Percentiles rank a stretch among this genome's conserved stretches.
These are phyloP conservation scores for Atlantisia rogersi DNA, from an alignment of 2,113 vertebrate species.

Conservation along the genomic window DNA sequence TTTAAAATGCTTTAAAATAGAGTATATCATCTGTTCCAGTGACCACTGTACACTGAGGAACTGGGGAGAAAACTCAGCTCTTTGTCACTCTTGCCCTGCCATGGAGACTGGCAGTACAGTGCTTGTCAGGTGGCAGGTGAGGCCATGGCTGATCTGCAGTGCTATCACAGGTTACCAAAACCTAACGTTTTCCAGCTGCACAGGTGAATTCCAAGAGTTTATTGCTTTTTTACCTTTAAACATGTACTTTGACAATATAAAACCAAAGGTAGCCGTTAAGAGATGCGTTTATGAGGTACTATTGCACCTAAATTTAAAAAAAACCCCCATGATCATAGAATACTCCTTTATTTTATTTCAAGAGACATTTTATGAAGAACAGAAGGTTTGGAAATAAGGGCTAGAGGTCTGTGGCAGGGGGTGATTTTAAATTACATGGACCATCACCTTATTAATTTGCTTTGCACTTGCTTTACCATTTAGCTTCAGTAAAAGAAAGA, in stretches of 20 bases:
- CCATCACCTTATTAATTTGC: background rate
- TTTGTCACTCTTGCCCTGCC: background rate
- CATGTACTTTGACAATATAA: background rate
- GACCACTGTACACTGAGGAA: background rate
- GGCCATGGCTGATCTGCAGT: background rate
- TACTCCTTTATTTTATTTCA: background rate
- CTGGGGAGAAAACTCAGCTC: background rate
- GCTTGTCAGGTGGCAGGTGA: background rate
- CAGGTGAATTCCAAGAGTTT: background rate
- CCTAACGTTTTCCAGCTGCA: background rate
- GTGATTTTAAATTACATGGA: background rate
- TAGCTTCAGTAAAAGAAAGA: background rate
- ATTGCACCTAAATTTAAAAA: background rate
- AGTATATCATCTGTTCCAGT: accelerated
- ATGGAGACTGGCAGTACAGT: background rate
- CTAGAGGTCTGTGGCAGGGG: background rate
- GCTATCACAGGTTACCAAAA: background rate
- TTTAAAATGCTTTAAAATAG: background rate
- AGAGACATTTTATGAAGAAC: background rate
- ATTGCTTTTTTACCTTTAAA: background rate
- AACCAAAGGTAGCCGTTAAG: background rate
- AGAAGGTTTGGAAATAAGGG: background rate
- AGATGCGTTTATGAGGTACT: background rate
- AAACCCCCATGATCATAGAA: background rate
- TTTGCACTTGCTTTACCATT: background rate